Base-by-base conservation (phyloP, 2,888 invertebrate genomes). In the Lysandra bellargus region DNA sequence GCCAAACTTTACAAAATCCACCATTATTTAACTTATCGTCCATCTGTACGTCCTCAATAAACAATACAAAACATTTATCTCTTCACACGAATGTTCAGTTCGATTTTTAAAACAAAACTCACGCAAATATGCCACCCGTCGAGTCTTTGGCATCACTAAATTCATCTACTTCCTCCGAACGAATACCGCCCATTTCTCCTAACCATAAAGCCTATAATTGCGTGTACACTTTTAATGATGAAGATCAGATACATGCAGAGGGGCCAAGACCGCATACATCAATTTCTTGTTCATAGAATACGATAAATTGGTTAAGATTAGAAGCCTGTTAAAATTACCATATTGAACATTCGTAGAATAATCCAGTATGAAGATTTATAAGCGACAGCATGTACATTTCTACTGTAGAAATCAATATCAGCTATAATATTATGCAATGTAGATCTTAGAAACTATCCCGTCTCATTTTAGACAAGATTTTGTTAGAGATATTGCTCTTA, bases 61-160 rank as follows among this genome's bases (percentile, higher is more conserved):
- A 69, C 69, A 69, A 69, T 37, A 33, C 69, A 69, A 69, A 69
- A 69, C 69, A 69, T 69, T 69, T 69, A 69, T 69, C 14, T 37
- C 69, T 69, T 37, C 69, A 69, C 69, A 69, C 69, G 69, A 69
- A 69, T 33, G 33, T 80, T 79, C 79, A 78, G 83, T 87, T 88
- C 88, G 90, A 91, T 90, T 91, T 89, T 85, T 88, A 90, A 90
- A 90, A 90, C 90, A 89, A 91, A 92, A 87, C 87, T 85, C 89
- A 91, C 92, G 90, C 91, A 92, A 93, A 92, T 90, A 91, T 88
- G 85, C 91, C 90, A 87, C 92, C 90, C 90, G 91, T 85, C 82
- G 92, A 78, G 89, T 84, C 85, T 88, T 87, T 88, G 88, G 90
- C 92, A 91, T 89, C 89, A 86, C 89, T 82, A 87, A 82, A 83